Base-by-base conservation (phyloP, 1,140 invertebrate species). In the Intoshia linei region DNA sequence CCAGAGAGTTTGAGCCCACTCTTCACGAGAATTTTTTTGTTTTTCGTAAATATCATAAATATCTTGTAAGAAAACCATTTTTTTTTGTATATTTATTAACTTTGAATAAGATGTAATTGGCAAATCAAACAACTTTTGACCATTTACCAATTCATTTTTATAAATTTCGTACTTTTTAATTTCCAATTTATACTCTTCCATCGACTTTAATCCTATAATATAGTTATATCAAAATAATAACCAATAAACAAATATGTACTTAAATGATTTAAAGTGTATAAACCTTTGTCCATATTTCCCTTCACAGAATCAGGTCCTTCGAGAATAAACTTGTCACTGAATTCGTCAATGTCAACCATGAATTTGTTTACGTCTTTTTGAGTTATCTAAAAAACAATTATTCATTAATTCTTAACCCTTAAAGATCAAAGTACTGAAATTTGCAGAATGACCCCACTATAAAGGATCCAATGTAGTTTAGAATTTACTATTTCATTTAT, bases 1-100 rank as follows among this genome's bases (percentile, higher is more conserved):
- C 77, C 78, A 83, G 4, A 79, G 52, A 1, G 71, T 77, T 49
- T 72, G 70, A 4, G 73, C 66, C 77, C 76, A 83, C 2, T 61
- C 44, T 34, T 76, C 68, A 20, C 72, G 63, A 0, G 69, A 68
- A 37, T 46, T 47, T 55, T 69, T 73, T 53, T 78, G 74, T 2
- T 65, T 58, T 46, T 68, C 66, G 46, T 77, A 81, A 10, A 83
- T 57, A 42, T 69, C 65, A 49, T 70, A 83, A 17, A 81, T 53
- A 42, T 64, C 44, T 40, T 72, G 64, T 60, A 79, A 64, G 4
- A 64, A 64, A 20, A 68, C 64, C 50, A 68, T 74, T 41, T 79
- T 70, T 7, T 63, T 58, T 48, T 70, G 70, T 0, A 71, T 61
- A 32, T 67, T 61, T 4, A 67, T 50, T 47, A 75, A 72, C 30